phyloP scores from a whole-genome alignment of 2,888 invertebrate genomes.

The Chrysolina oricalcia region DNA sequence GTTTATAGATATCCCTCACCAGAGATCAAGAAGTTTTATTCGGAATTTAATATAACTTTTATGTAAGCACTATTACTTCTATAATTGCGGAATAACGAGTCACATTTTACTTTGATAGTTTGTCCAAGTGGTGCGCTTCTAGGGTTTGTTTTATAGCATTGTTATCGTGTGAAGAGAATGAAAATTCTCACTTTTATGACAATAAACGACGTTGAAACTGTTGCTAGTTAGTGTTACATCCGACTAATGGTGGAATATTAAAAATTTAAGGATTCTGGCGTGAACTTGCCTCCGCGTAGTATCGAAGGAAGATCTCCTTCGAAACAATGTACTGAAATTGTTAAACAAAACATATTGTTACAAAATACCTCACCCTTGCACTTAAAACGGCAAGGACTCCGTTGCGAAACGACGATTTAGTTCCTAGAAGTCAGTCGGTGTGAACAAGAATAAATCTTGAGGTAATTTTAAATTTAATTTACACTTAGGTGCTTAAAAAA shows the following conservation, averaged over 20 bases:
- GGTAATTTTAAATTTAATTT: too few relatives aligned
- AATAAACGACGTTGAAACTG: conserved; percentile 33
- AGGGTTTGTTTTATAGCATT: conserved; percentile 45
- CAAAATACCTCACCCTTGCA: too few relatives aligned
- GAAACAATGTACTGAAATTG: too few relatives aligned
- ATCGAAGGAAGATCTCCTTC: too few relatives aligned
- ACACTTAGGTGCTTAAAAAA: too few relatives aligned
- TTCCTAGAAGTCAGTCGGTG: too few relatives aligned
- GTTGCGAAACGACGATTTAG: too few relatives aligned
- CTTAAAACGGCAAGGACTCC: too few relatives aligned
- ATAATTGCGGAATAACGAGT: conserved; percentile 61
- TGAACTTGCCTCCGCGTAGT: neutral
- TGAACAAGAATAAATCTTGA: too few relatives aligned
- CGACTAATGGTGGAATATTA: conserved; percentile 28
- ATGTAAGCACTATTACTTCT: conserved; percentile 59
- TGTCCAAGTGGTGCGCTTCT: conserved; percentile 50
- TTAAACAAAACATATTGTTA: too few relatives aligned
- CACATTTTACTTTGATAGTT: conserved; percentile 55
- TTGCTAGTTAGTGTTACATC: conserved; percentile 29
- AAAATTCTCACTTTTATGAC: conserved; percentile 33
- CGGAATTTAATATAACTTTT: conserved; percentile 62
- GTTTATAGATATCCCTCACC: conserved; percentile 29
- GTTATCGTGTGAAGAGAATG: conserved; percentile 41
- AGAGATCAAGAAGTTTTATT: conserved; percentile 55
- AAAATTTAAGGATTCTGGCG: conserved; percentile 13